These are phyloP conservation scores for Acrobasis consociella DNA, from an alignment of 2,888 invertebrate species.

Conservation along the genomic window DNA sequence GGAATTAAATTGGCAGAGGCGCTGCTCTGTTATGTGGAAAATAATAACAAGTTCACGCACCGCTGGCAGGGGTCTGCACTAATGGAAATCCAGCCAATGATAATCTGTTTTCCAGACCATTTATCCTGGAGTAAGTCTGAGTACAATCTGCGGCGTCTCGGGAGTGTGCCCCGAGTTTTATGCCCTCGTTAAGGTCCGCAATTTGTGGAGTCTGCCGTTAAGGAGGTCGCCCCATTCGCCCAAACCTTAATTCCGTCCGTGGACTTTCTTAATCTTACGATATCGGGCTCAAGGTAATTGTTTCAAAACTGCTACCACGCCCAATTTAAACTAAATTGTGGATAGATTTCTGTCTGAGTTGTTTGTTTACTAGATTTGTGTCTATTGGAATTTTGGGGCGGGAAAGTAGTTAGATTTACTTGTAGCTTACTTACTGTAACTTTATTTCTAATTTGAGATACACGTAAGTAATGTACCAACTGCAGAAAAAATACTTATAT, in stretches of 20 bases:
- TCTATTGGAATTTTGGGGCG: too few species aligned
- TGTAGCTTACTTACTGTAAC: too few species aligned
- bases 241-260: conserved; percentile 77
- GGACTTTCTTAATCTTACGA: conserved; percentile 82
- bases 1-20: conserved; percentile 80
- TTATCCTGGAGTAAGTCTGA: conserved; percentile 82
- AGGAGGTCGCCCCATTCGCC: conserved; percentile 70
- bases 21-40: conserved; percentile 80
- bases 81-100: conserved; percentile 82
- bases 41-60: conserved; percentile 82
- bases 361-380: neutral
- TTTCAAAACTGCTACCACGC: conserved; percentile 74
- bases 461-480: too few species aligned
- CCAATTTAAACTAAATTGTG: conserved; percentile 41
- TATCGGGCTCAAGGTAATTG: conserved; percentile 81
- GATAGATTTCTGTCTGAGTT: conserved; percentile 26
- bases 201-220: conserved; percentile 82
- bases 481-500: too few species aligned
- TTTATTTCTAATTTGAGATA: too few species aligned
- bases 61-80: conserved; percentile 78
- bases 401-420: too few species aligned
- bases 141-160: conserved; percentile 80
- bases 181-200: conserved; percentile 82
- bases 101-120: conserved; percentile 84
- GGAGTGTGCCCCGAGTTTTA: conserved; percentile 79